These are phyloP conservation scores for Lasioglossum oenotherae DNA, from an alignment of 2,888 invertebrate species.

Conservation along the genomic window DNA sequence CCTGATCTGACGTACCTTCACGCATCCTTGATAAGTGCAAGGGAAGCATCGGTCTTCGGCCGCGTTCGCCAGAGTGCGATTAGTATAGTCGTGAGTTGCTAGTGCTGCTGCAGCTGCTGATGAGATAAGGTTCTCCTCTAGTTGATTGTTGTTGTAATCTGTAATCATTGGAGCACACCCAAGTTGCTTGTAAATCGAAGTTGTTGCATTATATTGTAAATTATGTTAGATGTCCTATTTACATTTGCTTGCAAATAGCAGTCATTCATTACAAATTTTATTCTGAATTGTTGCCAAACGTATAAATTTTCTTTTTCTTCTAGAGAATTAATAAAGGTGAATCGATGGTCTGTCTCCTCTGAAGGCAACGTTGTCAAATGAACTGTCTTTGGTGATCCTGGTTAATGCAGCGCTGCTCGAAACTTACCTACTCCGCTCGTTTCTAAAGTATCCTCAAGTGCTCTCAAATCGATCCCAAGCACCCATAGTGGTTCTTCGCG, in stretches of 20 bases:
- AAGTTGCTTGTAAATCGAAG: not conserved
- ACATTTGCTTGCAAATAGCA: not conserved
- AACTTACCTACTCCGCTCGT: conserved; percentile 66
- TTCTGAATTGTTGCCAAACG: not conserved
- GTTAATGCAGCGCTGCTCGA: not conserved
- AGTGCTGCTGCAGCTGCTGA: conserved; percentile 81
- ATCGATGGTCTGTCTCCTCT: not conserved
- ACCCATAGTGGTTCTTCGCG: conserved; percentile 82
- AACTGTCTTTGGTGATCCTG: not conserved
- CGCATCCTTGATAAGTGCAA: conserved; percentile 83
- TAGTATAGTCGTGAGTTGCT: conserved; percentile 84
- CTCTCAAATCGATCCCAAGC: conserved; percentile 83
- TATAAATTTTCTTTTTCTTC: not conserved
- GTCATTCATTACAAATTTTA: not conserved
- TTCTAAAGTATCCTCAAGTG: conserved; percentile 77
- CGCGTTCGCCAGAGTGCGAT: conserved; percentile 78
- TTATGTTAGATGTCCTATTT: not conserved
- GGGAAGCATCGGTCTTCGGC: conserved; percentile 82
- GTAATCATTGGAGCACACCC: conserved; percentile 3
- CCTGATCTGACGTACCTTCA: conserved; percentile 74
- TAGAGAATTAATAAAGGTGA: not conserved
- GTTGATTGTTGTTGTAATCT: conserved; percentile 81
- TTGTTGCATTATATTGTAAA: too few species aligned
- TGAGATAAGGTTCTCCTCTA: conserved; percentile 74
- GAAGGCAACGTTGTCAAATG: not conserved